A percentile compares a stretch with the other conserved stretches of the same genome.
phyloP scores from a whole-genome alignment of 2,113 vertebrate species.

The Cichladusa arquata region DNA sequence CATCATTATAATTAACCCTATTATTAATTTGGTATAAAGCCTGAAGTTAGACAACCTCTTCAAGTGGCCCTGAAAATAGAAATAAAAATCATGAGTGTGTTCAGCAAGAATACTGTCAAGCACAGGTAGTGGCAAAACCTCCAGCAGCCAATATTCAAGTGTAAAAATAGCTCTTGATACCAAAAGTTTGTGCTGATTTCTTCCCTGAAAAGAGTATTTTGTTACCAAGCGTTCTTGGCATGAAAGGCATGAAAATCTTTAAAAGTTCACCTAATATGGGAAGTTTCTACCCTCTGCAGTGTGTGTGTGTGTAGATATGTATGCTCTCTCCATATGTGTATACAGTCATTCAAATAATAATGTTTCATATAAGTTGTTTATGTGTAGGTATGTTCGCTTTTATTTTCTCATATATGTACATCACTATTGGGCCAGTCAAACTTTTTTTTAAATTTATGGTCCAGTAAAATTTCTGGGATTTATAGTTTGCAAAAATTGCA shows the following conservation, averaged over 20 bases:
- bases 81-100: background rate
- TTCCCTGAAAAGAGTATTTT: background rate
- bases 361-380: background rate
- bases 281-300: background rate
- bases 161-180: background rate
- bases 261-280: background rate
- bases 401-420: background rate
- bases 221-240: background rate
- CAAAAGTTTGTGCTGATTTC: background rate
- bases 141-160: background rate
- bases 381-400: background rate
- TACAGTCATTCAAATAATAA: background rate
- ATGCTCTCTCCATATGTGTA: background rate
- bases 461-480: background rate
- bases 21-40: constrained; percentile 46
- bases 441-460: background rate
- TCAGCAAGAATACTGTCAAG: background rate
- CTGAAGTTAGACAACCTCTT: constrained; percentile 53
- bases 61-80: constrained; percentile 57
- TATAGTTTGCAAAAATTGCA: background rate
- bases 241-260: background rate
- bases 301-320: accelerated
- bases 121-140: background rate
- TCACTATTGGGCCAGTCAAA: background rate
- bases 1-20: background rate